A percentile compares a stretch with the other conserved stretches of the same genome.
Conservation (phyloP, 1,140 invertebrate genomes). For the Drosophila eugracilis region DNA sequence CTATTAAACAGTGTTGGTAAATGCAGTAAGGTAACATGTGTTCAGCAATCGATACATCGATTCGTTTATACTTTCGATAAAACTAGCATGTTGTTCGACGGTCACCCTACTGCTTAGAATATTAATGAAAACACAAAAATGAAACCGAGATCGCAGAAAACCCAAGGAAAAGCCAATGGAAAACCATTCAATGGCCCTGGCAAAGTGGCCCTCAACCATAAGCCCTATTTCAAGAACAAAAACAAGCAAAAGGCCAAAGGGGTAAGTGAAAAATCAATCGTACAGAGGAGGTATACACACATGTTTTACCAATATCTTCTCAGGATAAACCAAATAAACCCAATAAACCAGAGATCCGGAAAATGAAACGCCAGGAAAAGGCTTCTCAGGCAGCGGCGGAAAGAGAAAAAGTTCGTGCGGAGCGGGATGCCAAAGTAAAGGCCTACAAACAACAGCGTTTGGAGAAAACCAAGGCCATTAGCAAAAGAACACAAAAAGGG, state of each 20-base stretch:
- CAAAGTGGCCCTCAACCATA: conserved; percentile 42
- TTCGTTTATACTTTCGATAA: too few relatives aligned
- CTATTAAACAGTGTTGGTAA: conserved; percentile 3
- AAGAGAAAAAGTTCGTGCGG: conserved; percentile 48
- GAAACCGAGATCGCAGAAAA: conserved; percentile 50
- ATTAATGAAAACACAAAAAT: conserved; percentile 42
- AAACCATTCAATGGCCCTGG: conserved; percentile 8
- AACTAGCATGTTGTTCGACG: too few relatives aligned
- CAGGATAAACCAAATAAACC: conserved; percentile 70
- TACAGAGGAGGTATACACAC: too few relatives aligned
- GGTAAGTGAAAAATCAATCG: conserved; percentile 12
- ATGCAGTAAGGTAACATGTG: neutral
- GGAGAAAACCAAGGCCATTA: conserved; percentile 74
- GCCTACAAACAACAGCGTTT: conserved; percentile 76
- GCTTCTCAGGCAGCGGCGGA: conserved; percentile 56
- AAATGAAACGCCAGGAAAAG: conserved; percentile 64
- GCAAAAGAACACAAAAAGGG: conserved; percentile 73
- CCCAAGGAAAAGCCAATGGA: conserved; percentile 31
- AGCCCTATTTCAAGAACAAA: conserved; percentile 56
- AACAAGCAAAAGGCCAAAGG: conserved; percentile 34
- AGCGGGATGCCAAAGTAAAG: conserved; percentile 69
- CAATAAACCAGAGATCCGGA: conserved; percentile 62
- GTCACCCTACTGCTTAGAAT: neutral
- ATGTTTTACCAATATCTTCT: neutral
- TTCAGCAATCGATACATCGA: conserved; percentile 4